These are phyloP conservation scores for chimpanzee (Pan troglodytes) DNA, from an alignment of 2,113 vertebrate genomes.

Conservation along the genomic window DNA sequence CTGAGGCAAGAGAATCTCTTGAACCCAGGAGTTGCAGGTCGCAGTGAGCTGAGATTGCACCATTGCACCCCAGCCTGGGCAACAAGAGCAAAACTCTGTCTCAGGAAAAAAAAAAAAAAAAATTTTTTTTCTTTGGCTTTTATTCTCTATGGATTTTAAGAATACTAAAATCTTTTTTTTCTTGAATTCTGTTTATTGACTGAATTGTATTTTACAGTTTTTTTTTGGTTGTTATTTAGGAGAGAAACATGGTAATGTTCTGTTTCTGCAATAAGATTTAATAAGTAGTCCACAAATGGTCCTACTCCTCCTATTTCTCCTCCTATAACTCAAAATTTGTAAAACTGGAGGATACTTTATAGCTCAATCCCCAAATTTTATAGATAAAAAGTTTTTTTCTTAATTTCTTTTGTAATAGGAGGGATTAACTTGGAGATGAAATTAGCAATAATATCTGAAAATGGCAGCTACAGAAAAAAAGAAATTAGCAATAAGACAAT, in stretches of 20 bases:
- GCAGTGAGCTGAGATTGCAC: too few species aligned
- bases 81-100: too few species aligned
- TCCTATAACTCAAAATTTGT: not conserved
- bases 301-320: not conserved
- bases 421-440: not conserved
- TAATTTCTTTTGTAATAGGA: not conserved
- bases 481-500: not conserved
- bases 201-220: not conserved
- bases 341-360: not conserved
- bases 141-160: not conserved
- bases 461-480: not conserved
- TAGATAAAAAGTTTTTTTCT: not conserved
- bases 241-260: not conserved
- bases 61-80: too few species aligned
- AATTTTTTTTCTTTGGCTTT: conserved; percentile 15
- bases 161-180: not conserved
- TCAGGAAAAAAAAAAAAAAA: too few species aligned
- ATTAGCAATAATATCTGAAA: not conserved
- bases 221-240: not conserved
- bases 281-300: not conserved
- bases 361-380: not conserved
- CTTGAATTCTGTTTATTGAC: conserved; percentile 4
- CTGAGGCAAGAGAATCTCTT: too few species aligned
- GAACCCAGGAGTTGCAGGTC: too few species aligned
- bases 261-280: conserved; percentile 6